phyloP scores from a whole-genome alignment of 2,797 vertebrate genomes.

The Tauraco hartlaubi region DNA sequence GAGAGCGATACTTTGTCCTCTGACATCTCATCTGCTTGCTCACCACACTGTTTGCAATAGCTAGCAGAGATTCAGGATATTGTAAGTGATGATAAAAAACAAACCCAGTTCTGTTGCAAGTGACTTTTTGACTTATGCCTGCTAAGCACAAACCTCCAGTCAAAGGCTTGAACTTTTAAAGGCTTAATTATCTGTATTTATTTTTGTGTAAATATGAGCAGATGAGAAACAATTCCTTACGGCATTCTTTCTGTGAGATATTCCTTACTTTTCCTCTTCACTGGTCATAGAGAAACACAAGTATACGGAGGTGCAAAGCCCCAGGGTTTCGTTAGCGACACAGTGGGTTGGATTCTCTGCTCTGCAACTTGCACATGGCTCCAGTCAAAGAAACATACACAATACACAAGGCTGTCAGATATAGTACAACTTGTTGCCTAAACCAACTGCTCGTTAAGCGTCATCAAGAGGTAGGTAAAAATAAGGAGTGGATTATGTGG shows the following conservation, averaged over 20 bases:
- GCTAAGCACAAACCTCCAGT: conserved; percentile 8
- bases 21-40: conserved; percentile 36
- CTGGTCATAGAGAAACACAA: background rate
- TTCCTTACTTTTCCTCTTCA: background rate
- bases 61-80: conserved; percentile 50
- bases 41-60: conserved; percentile 12
- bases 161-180: conserved; percentile 17
- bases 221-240: conserved; percentile 15
- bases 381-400: background rate
- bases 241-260: background rate
- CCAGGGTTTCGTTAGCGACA: background rate
- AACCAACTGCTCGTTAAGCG: background rate
- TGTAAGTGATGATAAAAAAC: conserved; percentile 9
- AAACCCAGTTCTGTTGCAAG: conserved; percentile 16
- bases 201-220: background rate
- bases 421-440: background rate
- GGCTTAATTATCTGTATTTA: background rate
- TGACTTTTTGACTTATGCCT: conserved; percentile 53
- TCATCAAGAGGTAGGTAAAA: background rate
- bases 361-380: background rate
- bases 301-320: background rate
- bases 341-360: background rate
- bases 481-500: background rate
- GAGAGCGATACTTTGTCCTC: background rate
- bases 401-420: background rate